A percentile compares a stretch with the other conserved stretches of the same genome.
These are phyloP conservation scores for Thrips palmi DNA, from an alignment of 1,140 invertebrate genomes.

Conservation along the genomic window DNA sequence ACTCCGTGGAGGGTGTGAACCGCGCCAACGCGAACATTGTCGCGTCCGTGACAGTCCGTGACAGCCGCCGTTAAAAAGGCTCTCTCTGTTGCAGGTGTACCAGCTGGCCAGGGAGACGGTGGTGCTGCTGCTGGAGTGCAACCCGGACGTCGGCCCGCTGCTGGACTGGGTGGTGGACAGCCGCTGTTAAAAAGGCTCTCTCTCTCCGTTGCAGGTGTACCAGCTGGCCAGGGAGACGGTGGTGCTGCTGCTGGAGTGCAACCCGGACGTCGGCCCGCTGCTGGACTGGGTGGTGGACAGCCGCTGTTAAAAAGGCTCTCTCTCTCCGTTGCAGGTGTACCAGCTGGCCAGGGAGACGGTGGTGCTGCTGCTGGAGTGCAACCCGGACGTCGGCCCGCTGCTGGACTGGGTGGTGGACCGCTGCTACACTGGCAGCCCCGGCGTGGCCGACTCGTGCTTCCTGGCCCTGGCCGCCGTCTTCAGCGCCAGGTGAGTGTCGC, in stretches of 20 bases:
- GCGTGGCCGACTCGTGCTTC: constrained; percentile 90
- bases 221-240: constrained; percentile 82
- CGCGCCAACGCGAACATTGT: too few relatives aligned
- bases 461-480: constrained; percentile 89
- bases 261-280: constrained; percentile 81
- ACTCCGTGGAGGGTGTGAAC: too few relatives aligned
- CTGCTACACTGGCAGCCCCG: constrained; percentile 79
- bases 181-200: constrained; percentile 37
- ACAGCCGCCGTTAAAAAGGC: too few relatives aligned
- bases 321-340: constrained; percentile 47
- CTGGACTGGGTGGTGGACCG: constrained; percentile 95
- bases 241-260: constrained; percentile 84
- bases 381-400: constrained; percentile 81
- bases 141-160: constrained; percentile 81
- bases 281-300: constrained; percentile 95
- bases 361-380: constrained; percentile 84
- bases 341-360: constrained; percentile 82
- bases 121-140: constrained; percentile 84
- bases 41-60: too few relatives aligned
- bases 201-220: constrained; percentile 47
- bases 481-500: constrained; percentile 59
- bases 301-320: constrained; percentile 37
- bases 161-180: constrained; percentile 95
- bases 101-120: constrained; percentile 82
- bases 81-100: constrained; percentile 63